phyloP scores from a whole-genome alignment of 1,140 invertebrate genomes.

The Vollenhovia emeryi region DNA sequence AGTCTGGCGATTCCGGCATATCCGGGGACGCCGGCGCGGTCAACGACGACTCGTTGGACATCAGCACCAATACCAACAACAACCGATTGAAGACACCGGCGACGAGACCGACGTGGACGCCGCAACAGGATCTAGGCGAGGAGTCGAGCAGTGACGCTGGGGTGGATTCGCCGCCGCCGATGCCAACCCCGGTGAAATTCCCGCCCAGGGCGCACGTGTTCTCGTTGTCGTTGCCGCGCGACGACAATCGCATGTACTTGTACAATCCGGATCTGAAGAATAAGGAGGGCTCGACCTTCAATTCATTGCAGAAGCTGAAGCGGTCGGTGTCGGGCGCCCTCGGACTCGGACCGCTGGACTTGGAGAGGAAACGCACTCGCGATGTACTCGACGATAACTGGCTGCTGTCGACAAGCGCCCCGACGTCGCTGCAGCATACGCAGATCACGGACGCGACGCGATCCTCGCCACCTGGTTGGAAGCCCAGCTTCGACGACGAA shows the following conservation, averaged over 20 bases:
- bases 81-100: constrained; percentile 71
- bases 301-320: constrained; percentile 89
- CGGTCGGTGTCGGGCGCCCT: constrained; percentile 90
- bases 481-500: constrained; percentile 71
- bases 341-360: constrained; percentile 77
- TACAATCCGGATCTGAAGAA: constrained; percentile 85
- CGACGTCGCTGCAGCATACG: constrained; percentile 91
- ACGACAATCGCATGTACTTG: constrained; percentile 86
- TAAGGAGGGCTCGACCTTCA: constrained; percentile 86
- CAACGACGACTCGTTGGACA: constrained; percentile 80
- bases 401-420: constrained; percentile 91
- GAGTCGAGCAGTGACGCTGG: constrained; percentile 90
- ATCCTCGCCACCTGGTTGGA: constrained; percentile 70
- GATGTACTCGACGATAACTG: constrained; percentile 88
- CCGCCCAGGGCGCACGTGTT: constrained; percentile 89
- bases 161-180: constrained; percentile 80
- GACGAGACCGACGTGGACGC: constrained; percentile 89
- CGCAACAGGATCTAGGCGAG: constrained; percentile 91
- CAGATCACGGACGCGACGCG: constrained; percentile 70
- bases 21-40: constrained; percentile 89
- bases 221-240: constrained; percentile 89
- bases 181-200: constrained; percentile 86
- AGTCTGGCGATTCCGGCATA: constrained; percentile 93
- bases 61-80: constrained; percentile 68
- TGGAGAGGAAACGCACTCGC: constrained; percentile 68